Percentiles rank a stretch among this genome's conserved stretches.
Evolutionary conservation across 2,888 invertebrate species (phyloP).

Genomic region (Hyalella azteca): DNA sequence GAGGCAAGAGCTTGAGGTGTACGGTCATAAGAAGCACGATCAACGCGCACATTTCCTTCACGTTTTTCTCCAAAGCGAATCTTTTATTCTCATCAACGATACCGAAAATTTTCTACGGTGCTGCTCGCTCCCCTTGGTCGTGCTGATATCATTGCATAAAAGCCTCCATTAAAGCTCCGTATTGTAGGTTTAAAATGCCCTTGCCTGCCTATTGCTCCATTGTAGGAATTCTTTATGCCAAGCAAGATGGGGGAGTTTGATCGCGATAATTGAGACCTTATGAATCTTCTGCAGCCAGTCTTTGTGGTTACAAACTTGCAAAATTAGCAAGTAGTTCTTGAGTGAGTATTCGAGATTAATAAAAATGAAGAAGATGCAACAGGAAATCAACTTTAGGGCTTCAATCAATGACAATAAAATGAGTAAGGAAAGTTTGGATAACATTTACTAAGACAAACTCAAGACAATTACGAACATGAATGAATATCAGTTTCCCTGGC

Average conservation of each 20-base stretch:
- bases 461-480: too few species aligned
- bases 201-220: constrained; percentile 34
- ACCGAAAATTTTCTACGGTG: constrained; percentile 19
- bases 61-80: not conserved
- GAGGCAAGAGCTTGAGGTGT: too few species aligned
- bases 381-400: too few species aligned
- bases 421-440: too few species aligned
- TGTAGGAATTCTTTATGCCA: constrained; percentile 32
- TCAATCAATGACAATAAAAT: too few species aligned
- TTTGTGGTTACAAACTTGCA: too few species aligned
- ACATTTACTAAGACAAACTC: too few species aligned
- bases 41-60: not conserved
- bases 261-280: constrained; percentile 30
- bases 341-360: too few species aligned
- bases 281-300: constrained; percentile 4
- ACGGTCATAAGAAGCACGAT: not conserved
- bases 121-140: constrained; percentile 16
- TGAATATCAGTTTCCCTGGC: too few species aligned
- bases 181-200: constrained; percentile 34
- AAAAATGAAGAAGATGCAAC: too few species aligned
- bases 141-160: constrained; percentile 35
- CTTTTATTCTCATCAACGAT: constrained; percentile 21
- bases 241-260: constrained; percentile 27
- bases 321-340: too few species aligned
- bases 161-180: constrained; percentile 37